phyloP scores from a whole-genome alignment of 2,797 vertebrate genomes.

The Adrianichthys oophorus region DNA sequence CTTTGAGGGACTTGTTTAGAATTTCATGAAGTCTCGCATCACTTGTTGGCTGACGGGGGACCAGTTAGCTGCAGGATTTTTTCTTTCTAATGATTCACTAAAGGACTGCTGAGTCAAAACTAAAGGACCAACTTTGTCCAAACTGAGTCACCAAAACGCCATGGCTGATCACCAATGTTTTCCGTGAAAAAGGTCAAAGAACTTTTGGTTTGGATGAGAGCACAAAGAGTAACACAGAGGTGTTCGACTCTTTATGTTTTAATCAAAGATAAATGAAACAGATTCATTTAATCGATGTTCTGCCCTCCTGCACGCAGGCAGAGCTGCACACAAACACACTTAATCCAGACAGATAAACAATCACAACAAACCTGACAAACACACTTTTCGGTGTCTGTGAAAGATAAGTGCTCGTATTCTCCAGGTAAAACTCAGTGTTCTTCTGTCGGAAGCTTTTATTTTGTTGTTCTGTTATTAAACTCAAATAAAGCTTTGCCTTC shows the following conservation, averaged over 20 bases:
- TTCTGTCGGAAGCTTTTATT: no score
- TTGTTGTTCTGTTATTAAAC: no score
- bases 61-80: background rate
- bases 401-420: no score
- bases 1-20: background rate
- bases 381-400: background rate
- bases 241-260: constrained; percentile 9
- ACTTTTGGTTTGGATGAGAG: background rate
- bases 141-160: background rate
- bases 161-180: background rate
- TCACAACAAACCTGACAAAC: constrained; percentile 1
- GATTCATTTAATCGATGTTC: constrained; percentile 51
- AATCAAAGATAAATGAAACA: constrained; percentile 38
- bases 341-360: constrained; percentile 37
- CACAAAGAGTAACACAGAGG: background rate
- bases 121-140: background rate
- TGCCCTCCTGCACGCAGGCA: constrained; percentile 25
- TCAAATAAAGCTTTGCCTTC: no score
- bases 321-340: constrained; percentile 36
- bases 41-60: no score
- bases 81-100: constrained; percentile 6
- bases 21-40: background rate
- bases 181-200: background rate
- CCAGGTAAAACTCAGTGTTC: no score
- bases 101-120: background rate